Evolutionary conservation across 2,113 vertebrate genomes (phyloP).

Genomic region (Cacatua alba): DNA sequence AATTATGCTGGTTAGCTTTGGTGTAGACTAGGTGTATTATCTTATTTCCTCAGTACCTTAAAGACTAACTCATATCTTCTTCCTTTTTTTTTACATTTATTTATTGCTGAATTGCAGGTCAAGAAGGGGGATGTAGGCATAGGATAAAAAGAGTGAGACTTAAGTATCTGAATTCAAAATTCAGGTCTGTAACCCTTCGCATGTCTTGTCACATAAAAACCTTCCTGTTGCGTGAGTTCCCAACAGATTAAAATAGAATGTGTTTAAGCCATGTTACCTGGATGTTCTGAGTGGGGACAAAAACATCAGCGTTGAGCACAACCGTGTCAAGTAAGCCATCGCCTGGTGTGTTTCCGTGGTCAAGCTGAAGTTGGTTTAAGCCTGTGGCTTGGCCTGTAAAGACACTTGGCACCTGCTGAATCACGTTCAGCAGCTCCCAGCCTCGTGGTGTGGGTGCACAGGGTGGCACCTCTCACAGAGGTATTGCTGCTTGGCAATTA

Average conservation of each 20-base stretch:
- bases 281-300: background rate
- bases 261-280: background rate
- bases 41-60: background rate
- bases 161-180: background rate
- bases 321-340: background rate
- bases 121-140: background rate
- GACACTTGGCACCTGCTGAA: background rate
- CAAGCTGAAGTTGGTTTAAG: background rate
- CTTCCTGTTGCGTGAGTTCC: background rate
- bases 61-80: background rate
- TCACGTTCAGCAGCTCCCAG: background rate
- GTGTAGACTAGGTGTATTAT: background rate
- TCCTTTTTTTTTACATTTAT: background rate
- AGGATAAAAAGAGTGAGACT: background rate
- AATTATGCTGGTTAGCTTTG: background rate
- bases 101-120: background rate
- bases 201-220: background rate
- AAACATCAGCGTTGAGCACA: background rate
- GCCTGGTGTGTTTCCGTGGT: background rate
- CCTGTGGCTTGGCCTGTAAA: background rate
- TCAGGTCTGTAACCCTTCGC: background rate
- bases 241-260: background rate
- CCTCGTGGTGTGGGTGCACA: background rate
- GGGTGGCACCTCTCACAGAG: background rate
- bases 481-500: background rate